A percentile compares a stretch with the other conserved stretches of the same genome.
Conservation (phyloP, 92 coral and sea anemone genomes). For the Phenganax subtilis region DNA sequence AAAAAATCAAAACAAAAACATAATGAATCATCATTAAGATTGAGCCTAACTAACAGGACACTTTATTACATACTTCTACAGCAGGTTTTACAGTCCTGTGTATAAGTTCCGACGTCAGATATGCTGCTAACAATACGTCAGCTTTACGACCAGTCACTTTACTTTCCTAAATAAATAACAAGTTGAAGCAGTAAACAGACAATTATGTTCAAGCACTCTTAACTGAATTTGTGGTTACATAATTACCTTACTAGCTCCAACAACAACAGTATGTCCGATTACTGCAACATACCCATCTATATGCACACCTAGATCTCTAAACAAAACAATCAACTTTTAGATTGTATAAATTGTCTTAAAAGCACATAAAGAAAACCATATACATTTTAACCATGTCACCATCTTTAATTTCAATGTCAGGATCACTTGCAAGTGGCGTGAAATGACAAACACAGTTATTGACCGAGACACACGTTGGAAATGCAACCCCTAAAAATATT, state of each 20-base stretch:
- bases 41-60: neutral
- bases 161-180: constrained; percentile 60
- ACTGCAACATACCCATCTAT: constrained; percentile 96
- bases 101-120: constrained; percentile 85
- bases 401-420: constrained; percentile 65
- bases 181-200: neutral
- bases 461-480: constrained; percentile 91
- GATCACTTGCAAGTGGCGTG: constrained; percentile 78
- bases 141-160: constrained; percentile 90
- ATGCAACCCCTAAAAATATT: constrained; percentile 70
- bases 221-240: too few species aligned
- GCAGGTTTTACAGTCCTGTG: constrained; percentile 83
- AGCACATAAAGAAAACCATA: constrained; percentile 11
- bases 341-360: neutral
- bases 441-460: constrained; percentile 92
- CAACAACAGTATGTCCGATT: constrained; percentile 90
- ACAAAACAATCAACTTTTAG: neutral
- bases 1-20: constrained; percentile 4
- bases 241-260: constrained; percentile 84
- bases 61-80: constrained; percentile 58
- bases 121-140: constrained; percentile 88
- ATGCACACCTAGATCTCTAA: constrained; percentile 93
- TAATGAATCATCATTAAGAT: neutral
- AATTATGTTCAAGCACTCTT: too few species aligned
- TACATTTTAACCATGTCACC: constrained; percentile 96